Evolutionary conservation across 2,888 invertebrate species (phyloP), one percentile per base, ranked within the genome.

Genomic region (Cancer borealis): DNA sequence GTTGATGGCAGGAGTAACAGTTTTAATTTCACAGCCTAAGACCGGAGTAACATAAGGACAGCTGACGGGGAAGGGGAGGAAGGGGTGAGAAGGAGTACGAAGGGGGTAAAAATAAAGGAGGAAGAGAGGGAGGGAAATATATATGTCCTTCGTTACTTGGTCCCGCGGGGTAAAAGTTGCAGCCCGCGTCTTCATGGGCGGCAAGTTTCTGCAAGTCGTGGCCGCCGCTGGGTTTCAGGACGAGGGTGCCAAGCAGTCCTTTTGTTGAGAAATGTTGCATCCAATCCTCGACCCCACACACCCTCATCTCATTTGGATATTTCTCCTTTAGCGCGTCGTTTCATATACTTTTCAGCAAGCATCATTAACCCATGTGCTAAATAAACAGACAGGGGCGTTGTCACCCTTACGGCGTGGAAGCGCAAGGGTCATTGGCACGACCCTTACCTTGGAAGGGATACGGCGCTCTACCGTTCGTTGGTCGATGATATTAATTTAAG

Each of bases 401-500:
- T 93, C 93, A 91, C 92, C 93, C 93, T 88, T 93, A 73, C 26
- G 73, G 46, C 49, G 17, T 45, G 54, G 10, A n/a, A 30, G 46
- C 92, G 60, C 30, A 91, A 92, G 92, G 93, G 66, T 88, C 92
- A 87, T 54, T 10, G 6, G 26, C 4, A 14, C 26, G 21, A 14
- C 46, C 39, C 49, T 30, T 60, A 10, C 46, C 17, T 47, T 54
- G 10, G 12, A 47, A 21, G 93, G 93, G 92, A 46, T 93, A 49
- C 88, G 93, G 47, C 93, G 26, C 91, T 93, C 21, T 93, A 47
- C 91, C 93, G n/a, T 39, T 45, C 73, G 39, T 47, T 87, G 94
- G 94, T 94, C 94, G 94, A 94, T 94, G 94, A 94, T 94, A 94
- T 94, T 94, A 94, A 94, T 94, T 94, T 94, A 94, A 94, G 94